Evolutionary conservation across 2,797 vertebrate genomes (phyloP).

Genomic region (Semotilus atromaculatus): DNA sequence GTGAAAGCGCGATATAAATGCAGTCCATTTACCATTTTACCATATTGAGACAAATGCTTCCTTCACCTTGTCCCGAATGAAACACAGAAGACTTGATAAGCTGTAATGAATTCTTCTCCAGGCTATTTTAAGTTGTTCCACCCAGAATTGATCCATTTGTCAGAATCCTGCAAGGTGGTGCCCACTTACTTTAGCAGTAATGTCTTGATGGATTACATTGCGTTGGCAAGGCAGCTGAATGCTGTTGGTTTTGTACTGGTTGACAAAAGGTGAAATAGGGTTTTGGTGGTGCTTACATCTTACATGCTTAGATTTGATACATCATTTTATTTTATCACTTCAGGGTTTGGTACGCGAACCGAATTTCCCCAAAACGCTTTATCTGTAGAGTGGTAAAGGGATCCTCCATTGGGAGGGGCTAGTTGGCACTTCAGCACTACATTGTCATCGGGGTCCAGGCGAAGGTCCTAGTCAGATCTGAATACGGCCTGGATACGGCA

Average conservation of each 20-base stretch:
- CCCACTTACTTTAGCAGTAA: slow-evolving; percentile 2
- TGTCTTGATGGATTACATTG: slow-evolving; percentile 22
- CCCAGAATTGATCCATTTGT: background rate
- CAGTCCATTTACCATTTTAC: too few relatives aligned
- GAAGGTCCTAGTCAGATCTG: too few relatives aligned
- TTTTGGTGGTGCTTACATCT: background rate
- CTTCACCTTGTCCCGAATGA: background rate
- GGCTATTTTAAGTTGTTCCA: background rate
- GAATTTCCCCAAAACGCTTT: too few relatives aligned
- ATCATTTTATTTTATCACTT: too few relatives aligned
- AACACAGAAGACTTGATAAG: background rate
- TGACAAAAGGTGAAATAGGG: background rate
- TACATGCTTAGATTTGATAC: background rate
- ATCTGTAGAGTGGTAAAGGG: too few relatives aligned
- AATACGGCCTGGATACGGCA: too few relatives aligned
- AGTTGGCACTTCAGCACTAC: too few relatives aligned
- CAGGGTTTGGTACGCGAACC: too few relatives aligned
- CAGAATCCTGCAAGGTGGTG: slow-evolving; percentile 2
- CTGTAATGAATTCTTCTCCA: background rate
- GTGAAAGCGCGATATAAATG: too few relatives aligned
- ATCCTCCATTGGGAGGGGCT: too few relatives aligned
- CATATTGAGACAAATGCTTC: background rate
- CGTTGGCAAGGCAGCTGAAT: background rate
- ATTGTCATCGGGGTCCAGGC: too few relatives aligned
- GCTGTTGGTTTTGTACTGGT: background rate